Evolutionary conservation across 2,888 invertebrate genomes (phyloP), one percentile per base, ranked within the genome.

Genomic region (Drosophila phalerata): DNA sequence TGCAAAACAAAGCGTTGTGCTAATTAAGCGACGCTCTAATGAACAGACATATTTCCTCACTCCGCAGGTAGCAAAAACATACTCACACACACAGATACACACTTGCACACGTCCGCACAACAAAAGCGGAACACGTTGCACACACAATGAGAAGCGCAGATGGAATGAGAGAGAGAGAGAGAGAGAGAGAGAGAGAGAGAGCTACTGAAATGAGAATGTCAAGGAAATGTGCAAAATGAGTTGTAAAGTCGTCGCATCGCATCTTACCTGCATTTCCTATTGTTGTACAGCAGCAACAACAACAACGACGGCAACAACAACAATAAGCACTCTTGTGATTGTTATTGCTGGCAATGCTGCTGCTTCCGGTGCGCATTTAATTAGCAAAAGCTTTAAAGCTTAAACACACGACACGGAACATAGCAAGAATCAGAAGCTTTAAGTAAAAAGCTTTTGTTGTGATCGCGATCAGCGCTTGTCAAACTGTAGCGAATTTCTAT

Each of bases 191-290:
- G 22, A 17, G 32, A 15, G 17, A 38, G 51, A 51, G 73, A 61
- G 52, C 42, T 49, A 62, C 40, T 81, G 47, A 87, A 83, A 85
- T 88, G 83, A 88, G 66, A 83, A 83, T 85, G 86, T 88, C 83
- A 83, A 82, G 88, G 86, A 88, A 83, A 83, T 88, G 86, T 85
- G 86, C 71, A 85, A 85, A 83, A 83, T 83, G 88, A 85, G 83
- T 88, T 83, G 88, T 70, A 82, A 83, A 71, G 55, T 63, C 42
- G 66, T 63, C 51, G 40, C 62, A 56, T 63, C 57, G n/a, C 45
- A 61, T 63, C 66, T 67, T 47, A 55, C 66, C 68, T 62, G 73
- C 66, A 53, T 61, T 62, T 38, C 38, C 75, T 28, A 55, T 75
- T 79, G 66, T 80, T 78, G 37, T 68, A 66, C 32, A 17, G 28